phyloP scores from a whole-genome alignment of 2,797 vertebrate genomes.

The Peromyscus attwateri region DNA sequence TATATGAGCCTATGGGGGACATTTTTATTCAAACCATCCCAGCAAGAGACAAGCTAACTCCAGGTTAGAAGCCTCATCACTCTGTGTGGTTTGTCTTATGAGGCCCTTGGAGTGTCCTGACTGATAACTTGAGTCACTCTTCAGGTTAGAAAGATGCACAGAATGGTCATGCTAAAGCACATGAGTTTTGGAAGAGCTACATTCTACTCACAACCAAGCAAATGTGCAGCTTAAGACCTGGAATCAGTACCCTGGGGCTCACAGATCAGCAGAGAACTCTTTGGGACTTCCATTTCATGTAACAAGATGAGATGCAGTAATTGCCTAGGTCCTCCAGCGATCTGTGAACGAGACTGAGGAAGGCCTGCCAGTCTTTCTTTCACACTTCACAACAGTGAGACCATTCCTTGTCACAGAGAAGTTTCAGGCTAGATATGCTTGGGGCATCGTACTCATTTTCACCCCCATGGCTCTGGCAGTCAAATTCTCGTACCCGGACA shows the following conservation, averaged over 20 bases:
- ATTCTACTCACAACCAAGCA: not conserved
- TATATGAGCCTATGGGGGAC: not conserved
- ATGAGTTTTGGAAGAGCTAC: not conserved
- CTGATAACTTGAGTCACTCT: not conserved
- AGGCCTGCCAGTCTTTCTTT: not conserved
- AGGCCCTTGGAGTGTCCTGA: not conserved
- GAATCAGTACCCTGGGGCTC: not conserved
- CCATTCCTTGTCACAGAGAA: not conserved
- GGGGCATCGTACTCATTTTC: not conserved
- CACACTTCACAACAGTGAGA: not conserved
- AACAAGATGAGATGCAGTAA: not conserved
- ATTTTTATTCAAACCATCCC: not conserved
- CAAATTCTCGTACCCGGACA: not conserved
- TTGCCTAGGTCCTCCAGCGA: not conserved
- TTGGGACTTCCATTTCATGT: not conserved
- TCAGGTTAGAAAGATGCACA: not conserved
- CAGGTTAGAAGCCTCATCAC: not conserved
- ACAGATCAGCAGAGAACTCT: not conserved
- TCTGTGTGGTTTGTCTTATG: conserved; percentile 23
- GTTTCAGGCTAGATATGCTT: not conserved
- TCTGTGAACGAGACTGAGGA: not conserved
- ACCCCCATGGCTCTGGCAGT: not conserved
- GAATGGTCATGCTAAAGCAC: not conserved
- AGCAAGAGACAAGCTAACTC: not conserved
- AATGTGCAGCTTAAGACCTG: not conserved